Conservation (phyloP, 2,888 invertebrate species). For the Dynastes tityus region DNA sequence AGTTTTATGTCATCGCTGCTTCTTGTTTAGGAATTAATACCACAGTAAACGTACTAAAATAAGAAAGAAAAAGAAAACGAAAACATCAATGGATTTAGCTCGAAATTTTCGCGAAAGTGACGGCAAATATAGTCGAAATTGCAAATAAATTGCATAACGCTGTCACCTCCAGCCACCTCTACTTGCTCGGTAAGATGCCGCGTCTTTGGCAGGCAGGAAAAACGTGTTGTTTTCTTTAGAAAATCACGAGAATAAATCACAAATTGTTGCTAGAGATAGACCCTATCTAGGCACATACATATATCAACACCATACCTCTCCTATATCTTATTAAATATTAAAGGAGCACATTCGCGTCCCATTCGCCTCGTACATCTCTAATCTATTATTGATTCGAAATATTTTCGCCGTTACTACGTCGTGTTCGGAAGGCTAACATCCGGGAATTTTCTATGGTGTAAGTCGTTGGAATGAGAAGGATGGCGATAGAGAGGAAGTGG, state of each 20-base stretch:
- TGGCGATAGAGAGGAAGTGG: not conserved
- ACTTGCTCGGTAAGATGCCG: not conserved
- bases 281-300: too few species aligned
- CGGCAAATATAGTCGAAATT: too few species aligned
- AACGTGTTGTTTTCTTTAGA: not conserved
- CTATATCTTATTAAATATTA: not conserved
- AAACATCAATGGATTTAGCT: too few species aligned
- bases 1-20: too few species aligned
- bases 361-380: not conserved
- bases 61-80: too few species aligned
- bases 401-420: constrained; percentile 6
- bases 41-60: too few species aligned
- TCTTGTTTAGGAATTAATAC: too few species aligned
- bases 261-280: not conserved
- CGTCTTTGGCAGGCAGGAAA: not conserved
- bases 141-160: too few species aligned
- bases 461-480: not conserved
- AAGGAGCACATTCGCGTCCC: not conserved
- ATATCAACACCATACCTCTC: too few species aligned
- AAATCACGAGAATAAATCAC: not conserved
- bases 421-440: not conserved
- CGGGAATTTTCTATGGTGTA: not conserved
- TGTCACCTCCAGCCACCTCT: not conserved
- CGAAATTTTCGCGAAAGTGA: too few species aligned
- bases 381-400: constrained; percentile 7